A percentile compares a stretch with the other conserved stretches of the same genome.
Conservation (phyloP, 1,140 invertebrate genomes). For the Cyrtorhinus lividipennis region DNA sequence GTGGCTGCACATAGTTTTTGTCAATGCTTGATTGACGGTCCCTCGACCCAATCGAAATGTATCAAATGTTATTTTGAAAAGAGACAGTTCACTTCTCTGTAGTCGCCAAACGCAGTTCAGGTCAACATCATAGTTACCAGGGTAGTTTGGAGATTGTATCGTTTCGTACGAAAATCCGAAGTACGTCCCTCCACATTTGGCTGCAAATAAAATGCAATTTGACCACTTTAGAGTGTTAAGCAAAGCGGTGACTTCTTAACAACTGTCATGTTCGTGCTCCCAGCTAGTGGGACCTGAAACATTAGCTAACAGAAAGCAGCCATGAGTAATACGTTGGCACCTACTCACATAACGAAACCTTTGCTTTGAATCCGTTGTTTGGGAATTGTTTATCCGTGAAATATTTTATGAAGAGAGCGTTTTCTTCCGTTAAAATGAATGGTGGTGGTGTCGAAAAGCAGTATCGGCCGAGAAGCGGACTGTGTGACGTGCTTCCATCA, state of each 20-base stretch:
- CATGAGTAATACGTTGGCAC: too few species aligned
- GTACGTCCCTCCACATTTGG: conserved; percentile 20
- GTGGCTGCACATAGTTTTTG: too few species aligned
- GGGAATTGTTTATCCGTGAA: conserved; percentile 51
- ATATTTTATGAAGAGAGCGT: conserved; percentile 55
- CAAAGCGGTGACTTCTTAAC: too few species aligned
- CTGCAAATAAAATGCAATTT: conserved; percentile 10
- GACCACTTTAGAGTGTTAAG: too few species aligned
- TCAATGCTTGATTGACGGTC: too few species aligned
- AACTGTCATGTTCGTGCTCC: too few species aligned
- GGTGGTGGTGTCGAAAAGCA: conserved; percentile 42
- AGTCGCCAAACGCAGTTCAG: neutral
- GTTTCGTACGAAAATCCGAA: conserved; percentile 29
- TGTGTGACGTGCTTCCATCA: conserved; percentile 36
- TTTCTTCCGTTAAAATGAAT: conserved; percentile 40
- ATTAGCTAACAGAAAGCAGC: too few species aligned
- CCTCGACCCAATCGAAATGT: too few species aligned
- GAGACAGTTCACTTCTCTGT: neutral
- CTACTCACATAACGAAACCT: conserved; percentile 42
- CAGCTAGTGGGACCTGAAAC: too few species aligned
- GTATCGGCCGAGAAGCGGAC: conserved; percentile 37
- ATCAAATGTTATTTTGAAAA: neutral
- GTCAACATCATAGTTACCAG: conserved; percentile 36
- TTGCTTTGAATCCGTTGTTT: conserved; percentile 62
- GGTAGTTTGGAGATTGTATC: conserved; percentile 61